Evolutionary conservation across 2,797 vertebrate species (phyloP).

Genomic region (Epinephelus malabaricus): DNA sequence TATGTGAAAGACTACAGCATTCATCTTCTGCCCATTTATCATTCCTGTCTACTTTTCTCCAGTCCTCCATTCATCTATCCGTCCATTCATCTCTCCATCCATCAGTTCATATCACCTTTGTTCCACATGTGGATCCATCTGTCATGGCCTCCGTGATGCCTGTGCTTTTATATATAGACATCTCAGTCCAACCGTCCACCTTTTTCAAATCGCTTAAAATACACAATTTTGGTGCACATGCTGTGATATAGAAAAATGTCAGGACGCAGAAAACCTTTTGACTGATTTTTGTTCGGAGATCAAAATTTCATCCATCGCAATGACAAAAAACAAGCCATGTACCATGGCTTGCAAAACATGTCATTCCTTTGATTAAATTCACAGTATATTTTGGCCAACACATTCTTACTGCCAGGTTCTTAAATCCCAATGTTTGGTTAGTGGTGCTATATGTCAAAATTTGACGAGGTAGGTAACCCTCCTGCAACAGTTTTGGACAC

Average conservation of each 20-base stretch:
- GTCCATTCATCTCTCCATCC: constrained; percentile 80
- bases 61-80: constrained; percentile 77
- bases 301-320: constrained; percentile 20
- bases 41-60: constrained; percentile 75
- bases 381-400: background rate
- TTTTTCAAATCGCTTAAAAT: constrained; percentile 59
- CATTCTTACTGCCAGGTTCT: too few species aligned
- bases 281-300: constrained; percentile 11
- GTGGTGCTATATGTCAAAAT: too few species aligned
- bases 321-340: constrained; percentile 28
- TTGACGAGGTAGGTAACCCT: too few species aligned
- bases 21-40: constrained; percentile 76
- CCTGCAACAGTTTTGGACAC: too few species aligned
- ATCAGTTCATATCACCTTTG: constrained; percentile 78
- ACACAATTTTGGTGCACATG: constrained; percentile 35
- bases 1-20: constrained; percentile 62
- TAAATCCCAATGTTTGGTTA: too few species aligned
- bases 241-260: constrained; percentile 6
- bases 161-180: constrained; percentile 69
- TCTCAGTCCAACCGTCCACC: constrained; percentile 64
- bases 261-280: constrained; percentile 1
- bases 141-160: constrained; percentile 66
- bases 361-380: constrained; percentile 20
- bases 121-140: constrained; percentile 75
- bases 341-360: background rate